Conservation (phyloP, 37 sponge, comb jelly and placozoan genomes). For the Halichondria panicea region DNA sequence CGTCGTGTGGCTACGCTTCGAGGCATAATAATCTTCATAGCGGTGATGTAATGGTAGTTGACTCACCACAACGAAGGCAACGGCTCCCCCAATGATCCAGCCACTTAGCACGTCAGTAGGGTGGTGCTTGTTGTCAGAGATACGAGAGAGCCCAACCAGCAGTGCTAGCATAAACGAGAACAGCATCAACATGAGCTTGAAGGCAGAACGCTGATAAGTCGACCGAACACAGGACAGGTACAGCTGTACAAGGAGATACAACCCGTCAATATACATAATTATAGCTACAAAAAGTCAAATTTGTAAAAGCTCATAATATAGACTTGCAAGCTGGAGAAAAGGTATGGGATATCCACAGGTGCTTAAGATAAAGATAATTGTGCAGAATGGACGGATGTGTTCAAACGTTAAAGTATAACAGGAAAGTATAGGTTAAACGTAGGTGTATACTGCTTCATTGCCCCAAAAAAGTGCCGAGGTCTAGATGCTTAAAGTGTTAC, state of each 20-base stretch:
- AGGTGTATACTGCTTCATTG: too few relatives aligned
- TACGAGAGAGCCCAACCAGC: slow-evolving; percentile 37
- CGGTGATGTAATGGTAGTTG: too few relatives aligned
- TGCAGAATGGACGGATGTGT: background rate
- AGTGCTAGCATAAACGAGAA: slow-evolving; percentile 35
- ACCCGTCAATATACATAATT: too few relatives aligned
- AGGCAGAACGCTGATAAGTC: slow-evolving; percentile 9
- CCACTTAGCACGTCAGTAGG: slow-evolving; percentile 60
- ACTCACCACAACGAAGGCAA: slow-evolving; percentile 43
- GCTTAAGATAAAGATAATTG: too few relatives aligned
- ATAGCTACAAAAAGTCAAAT: background rate
- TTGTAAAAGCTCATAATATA: background rate
- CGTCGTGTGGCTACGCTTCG: too few relatives aligned
- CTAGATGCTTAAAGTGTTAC: too few relatives aligned
- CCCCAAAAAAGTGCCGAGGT: too few relatives aligned
- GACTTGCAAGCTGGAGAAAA: background rate
- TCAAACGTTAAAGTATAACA: background rate
- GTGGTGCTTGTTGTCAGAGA: slow-evolving; percentile 67
- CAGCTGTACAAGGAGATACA: slow-evolving; percentile 2
- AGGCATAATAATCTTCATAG: too few relatives aligned
- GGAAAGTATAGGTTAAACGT: background rate
- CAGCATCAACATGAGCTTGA: slow-evolving; percentile 20
- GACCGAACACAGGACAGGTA: slow-evolving; percentile 9
- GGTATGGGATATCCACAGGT: too few relatives aligned
- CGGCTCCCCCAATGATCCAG: slow-evolving; percentile 25